These are phyloP conservation scores for Porites evermanni DNA, from an alignment of 92 coral and sea anemone genomes.

Conservation along the genomic window DNA sequence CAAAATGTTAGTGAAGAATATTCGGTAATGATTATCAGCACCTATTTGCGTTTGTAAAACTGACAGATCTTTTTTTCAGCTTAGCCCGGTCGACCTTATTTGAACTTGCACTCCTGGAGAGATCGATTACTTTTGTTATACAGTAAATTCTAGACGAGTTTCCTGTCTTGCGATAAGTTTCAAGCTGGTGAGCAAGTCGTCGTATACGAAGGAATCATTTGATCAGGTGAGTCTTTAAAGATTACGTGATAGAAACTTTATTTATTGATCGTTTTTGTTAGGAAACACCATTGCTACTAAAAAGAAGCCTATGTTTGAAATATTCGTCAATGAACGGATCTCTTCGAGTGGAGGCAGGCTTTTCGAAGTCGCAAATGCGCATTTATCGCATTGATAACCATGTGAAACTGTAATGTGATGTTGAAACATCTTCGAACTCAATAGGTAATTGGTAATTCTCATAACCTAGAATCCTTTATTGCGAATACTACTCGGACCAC, in stretches of 20 bases:
- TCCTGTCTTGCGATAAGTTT: background rate
- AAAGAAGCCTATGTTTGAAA: background rate
- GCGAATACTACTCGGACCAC: background rate
- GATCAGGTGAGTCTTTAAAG: background rate
- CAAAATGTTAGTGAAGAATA: background rate
- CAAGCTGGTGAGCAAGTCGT: background rate
- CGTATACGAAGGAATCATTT: background rate
- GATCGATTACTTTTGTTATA: too few relatives aligned
- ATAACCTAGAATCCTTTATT: too few relatives aligned
- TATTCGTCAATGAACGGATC: background rate
- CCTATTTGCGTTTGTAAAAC: background rate
- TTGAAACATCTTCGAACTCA: too few relatives aligned
- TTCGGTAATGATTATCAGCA: background rate
- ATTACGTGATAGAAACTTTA: background rate
- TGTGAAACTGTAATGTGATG: background rate
- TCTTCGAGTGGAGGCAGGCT: background rate
- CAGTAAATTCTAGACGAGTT: background rate
- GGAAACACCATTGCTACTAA: background rate
- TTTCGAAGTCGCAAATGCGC: background rate
- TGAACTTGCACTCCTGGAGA: background rate
- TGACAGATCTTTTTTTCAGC: background rate
- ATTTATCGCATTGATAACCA: background rate
- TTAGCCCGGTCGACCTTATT: background rate
- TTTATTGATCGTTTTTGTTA: background rate
- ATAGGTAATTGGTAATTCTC: too few relatives aligned